A percentile compares a stretch with the other conserved stretches of the same genome.
Evolutionary conservation across 2,113 vertebrate genomes (phyloP).

Genomic region (human (Homo sapiens)): GRCh38 chr9:82890001-82890500

Average conservation of each 20-base stretch:
- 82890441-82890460: too few species aligned
- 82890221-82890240: conserved; percentile 2
- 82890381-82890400: too few species aligned
- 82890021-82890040: conserved; percentile 11
- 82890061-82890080: background rate
- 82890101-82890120: background rate
- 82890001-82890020: background rate
- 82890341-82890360: too few species aligned
- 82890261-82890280: too few species aligned
- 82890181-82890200: background rate
- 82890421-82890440: too few species aligned
- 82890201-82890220: background rate
- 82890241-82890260: background rate
- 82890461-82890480: too few species aligned
- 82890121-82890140: background rate
- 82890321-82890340: too few species aligned
- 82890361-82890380: too few species aligned
- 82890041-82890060: background rate
- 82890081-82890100: background rate
- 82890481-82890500: too few species aligned
- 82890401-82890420: too few species aligned
- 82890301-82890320: too few species aligned
- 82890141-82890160: background rate
- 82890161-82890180: background rate
- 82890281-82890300: too few species aligned